Evolutionary conservation across 2,888 invertebrate species (phyloP).

Genomic region (Elysia crispata): DNA sequence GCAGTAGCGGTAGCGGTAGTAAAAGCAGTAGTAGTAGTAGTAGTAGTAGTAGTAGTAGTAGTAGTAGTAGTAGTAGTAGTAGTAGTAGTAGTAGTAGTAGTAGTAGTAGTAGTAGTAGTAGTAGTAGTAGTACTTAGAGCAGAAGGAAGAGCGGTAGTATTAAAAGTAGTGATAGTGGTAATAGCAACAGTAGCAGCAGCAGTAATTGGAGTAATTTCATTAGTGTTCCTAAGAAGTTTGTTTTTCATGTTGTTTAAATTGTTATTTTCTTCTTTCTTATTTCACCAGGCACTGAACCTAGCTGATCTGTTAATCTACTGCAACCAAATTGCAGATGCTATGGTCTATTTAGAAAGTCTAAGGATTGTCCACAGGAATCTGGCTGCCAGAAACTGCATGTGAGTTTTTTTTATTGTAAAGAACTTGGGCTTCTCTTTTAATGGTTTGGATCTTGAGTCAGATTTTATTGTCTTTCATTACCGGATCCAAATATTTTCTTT

Average conservation of each 20-base stretch:
- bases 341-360: slow-evolving; percentile 70
- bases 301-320: slow-evolving; percentile 71
- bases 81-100: background rate
- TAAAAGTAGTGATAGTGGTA: background rate
- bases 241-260: too few relatives aligned
- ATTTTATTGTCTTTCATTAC: too few relatives aligned
- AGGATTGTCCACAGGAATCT: slow-evolving; percentile 73
- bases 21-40: too few relatives aligned
- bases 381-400: slow-evolving; percentile 80
- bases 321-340: slow-evolving; percentile 71
- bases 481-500: too few relatives aligned
- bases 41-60: slow-evolving; percentile 13
- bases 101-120: slow-evolving; percentile 5
- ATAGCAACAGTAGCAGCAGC: background rate
- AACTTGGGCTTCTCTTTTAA: background rate
- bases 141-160: background rate
- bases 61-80: slow-evolving; percentile 2
- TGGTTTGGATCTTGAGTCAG: too few relatives aligned
- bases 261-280: too few relatives aligned
- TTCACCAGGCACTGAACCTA: slow-evolving; percentile 68
- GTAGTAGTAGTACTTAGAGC: background rate
- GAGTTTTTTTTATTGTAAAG: slow-evolving; percentile 61
- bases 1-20: too few relatives aligned
- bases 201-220: too few relatives aligned
- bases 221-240: too few relatives aligned